phyloP scores from a whole-genome alignment of 2,113 vertebrate species.

The Ammospiza caudacuta region DNA sequence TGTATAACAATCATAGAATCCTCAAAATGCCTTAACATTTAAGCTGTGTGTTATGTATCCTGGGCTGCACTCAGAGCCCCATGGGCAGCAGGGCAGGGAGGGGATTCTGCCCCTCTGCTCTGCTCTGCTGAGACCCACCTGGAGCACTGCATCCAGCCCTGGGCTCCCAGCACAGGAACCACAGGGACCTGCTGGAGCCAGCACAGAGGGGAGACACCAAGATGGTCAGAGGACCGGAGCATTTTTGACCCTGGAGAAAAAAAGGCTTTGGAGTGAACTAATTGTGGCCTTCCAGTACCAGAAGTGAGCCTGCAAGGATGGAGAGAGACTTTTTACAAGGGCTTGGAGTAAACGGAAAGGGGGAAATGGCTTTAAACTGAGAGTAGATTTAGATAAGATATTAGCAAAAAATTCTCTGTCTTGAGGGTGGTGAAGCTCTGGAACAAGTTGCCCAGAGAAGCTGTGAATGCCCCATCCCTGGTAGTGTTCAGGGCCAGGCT shows the following conservation, averaged over 20 bases:
- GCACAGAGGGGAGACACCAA: fast-evolving
- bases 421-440: neutral
- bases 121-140: neutral
- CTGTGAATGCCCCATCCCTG: neutral
- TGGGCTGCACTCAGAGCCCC: neutral
- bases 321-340: neutral
- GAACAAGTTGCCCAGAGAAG: neutral
- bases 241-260: neutral
- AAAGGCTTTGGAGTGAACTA: neutral
- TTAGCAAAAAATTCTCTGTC: neutral
- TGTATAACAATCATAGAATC: neutral
- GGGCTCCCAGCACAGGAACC: neutral
- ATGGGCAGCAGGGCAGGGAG: neutral
- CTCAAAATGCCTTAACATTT: neutral
- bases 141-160: neutral
- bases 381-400: neutral
- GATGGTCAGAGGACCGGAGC: fast-evolving
- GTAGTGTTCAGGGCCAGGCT: neutral
- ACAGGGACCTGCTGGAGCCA: fast-evolving
- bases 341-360: neutral
- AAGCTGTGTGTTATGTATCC: neutral
- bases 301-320: neutral
- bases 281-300: neutral
- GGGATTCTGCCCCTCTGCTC: neutral
- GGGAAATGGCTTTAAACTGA: neutral